Evolutionary conservation across 35 echinoderm and acorn worm genomes (phyloP), one percentile per base, ranked within the genome.

Genomic region (Nesometra sesokonis): DNA sequence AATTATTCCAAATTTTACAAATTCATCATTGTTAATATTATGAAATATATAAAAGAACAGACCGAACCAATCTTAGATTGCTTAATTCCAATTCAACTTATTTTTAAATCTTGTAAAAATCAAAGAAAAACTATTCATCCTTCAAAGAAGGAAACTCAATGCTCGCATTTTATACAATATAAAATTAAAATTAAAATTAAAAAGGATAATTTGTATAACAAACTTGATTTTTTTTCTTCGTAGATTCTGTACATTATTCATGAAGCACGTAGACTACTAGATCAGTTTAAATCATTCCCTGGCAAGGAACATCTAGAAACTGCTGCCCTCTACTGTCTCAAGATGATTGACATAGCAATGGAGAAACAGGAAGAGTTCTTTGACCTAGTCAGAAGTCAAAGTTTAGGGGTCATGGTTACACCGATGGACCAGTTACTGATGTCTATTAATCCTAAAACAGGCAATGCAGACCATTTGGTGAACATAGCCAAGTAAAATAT

Each of bases 311-410:
- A 83, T 80, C 85, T 98, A 84, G 78, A 87, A 32, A 80, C 89
- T 77, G 89, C 87, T 35, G 84, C 92, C 89, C 90, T 92, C 31
- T 83, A 89, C 43, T 98, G 95, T 32, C 82, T 98, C 23, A 88
- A 86, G 77, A 78, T 98, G 87, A 77, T 98, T 0, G 91, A 98
- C 35, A 80, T 91, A 3, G 78, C 90, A 3, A 43, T 98, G 35
- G 95, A 97, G 46, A 98, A 98, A 84, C 92, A 98, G 39, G 85
- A 87, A 35, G 47, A 79, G 31, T 98, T 98, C 81, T 80, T 92
- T 35, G 92, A 98, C 84, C 89, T 98, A 15, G 33, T 98, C 32
- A 84, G 95, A 87, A 57, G 82, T 77, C 92, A 98, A 43, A 92
- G 90, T 31, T 38, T 84, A 52, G 81, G 91, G 77, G 80, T 90